Evolutionary conservation across 2,888 invertebrate genomes (phyloP).

Genomic region (Xestia rhomboidea): DNA sequence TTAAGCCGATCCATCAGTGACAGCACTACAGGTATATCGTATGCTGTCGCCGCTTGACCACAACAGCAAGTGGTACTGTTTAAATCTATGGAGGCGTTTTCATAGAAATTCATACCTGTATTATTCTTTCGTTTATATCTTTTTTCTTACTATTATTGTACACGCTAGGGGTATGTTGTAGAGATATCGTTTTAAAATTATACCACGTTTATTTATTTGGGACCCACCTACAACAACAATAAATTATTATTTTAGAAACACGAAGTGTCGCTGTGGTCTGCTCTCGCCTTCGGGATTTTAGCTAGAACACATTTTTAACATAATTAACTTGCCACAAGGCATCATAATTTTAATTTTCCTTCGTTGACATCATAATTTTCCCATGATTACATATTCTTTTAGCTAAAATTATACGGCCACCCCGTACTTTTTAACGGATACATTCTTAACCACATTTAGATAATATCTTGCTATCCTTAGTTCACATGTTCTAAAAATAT

Average conservation of each 20-base stretch:
- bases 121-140: neutral
- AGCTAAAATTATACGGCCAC: no score
- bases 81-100: neutral
- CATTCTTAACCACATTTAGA: no score
- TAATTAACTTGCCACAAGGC: slow-evolving; percentile 1
- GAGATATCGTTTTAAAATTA: neutral
- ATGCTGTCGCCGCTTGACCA: neutral
- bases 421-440: no score
- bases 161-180: no score
- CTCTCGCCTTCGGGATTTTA: neutral
- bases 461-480: neutral
- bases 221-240: neutral
- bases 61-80: neutral
- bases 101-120: neutral
- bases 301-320: slow-evolving; percentile 9
- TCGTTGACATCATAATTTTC: neutral
- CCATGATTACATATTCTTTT: neutral
- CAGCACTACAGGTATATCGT: neutral
- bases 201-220: neutral
- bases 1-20: no score
- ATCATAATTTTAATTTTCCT: neutral
- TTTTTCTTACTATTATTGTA: no score
- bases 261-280: neutral
- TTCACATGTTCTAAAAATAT: slow-evolving; percentile 25
- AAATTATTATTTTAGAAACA: neutral